Evolutionary conservation across 2,888 invertebrate genomes (phyloP), one percentile per base, ranked within the genome.

Genomic region (Synanthedon myopaeformis): DNA sequence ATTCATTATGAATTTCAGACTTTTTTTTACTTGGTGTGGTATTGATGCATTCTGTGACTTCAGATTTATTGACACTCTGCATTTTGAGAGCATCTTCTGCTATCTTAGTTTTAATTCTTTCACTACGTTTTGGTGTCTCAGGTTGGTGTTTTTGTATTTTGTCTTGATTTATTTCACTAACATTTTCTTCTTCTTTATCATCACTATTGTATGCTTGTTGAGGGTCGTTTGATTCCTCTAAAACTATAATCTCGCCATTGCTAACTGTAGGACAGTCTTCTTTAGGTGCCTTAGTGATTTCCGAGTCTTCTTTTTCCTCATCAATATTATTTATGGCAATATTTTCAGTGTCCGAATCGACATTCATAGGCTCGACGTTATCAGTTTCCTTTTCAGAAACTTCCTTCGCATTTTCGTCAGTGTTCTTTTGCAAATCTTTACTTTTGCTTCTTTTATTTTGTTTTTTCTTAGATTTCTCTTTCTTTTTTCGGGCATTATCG

Each of bases 401-500:
- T 3, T 35, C 10, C 6, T 35, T 35, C 8, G 49, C 23, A 28
- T 64, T 59, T 23, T 56, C 58, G 35, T 65, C 59, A 13, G 55
- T 51, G 52, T 54, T 35, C 8, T 35, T 35, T 35, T 35, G 35
- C 35, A 10, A 35, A 35, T 10, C 58, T 17, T 61, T 64, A 51
- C 57, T 57, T 54, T 59, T 59, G 48, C 56, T 52, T 53, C 17
- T 50, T 6, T 50, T 62, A 59, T 79, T 82, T 53, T 76, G 79
- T 12, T 45, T 45, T 6, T 45, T 45, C 45, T 45, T 45, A 14
- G 45, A 45, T 12, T 45, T 45, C 14, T 74, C 62, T 56, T 85
- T 87, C 62, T 86, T 86, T 58, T 88, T 86, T 62, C 73, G 65
- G 6, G 80, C 87, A 6, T 67, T 70, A 59, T 86, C 81, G 4